Evolutionary conservation across 2,113 vertebrate genomes (phyloP).

Genomic region (Aphelocoma coerulescens): DNA sequence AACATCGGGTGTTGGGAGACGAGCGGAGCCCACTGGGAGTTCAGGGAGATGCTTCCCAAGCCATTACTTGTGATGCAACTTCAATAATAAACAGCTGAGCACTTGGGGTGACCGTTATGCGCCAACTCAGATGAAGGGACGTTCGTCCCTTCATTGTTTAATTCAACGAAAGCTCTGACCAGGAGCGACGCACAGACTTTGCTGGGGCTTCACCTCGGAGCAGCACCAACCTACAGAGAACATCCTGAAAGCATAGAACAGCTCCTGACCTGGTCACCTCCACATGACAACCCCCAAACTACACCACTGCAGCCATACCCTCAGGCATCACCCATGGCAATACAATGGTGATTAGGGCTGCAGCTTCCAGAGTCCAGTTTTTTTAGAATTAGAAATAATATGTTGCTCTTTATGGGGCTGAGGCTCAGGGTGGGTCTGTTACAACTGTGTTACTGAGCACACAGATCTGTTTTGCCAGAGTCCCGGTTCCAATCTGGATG

Average conservation of each 20-base stretch:
- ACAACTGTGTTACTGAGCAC: not conserved
- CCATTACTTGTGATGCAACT: fast-evolving
- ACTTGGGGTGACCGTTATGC: not conserved
- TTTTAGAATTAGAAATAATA: not conserved
- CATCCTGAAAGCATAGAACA: fast-evolving
- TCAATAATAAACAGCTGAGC: not conserved
- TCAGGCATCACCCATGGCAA: not conserved
- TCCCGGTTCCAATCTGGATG: not conserved
- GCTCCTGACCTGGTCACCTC: not conserved
- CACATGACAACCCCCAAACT: not conserved
- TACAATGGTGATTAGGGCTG: not conserved
- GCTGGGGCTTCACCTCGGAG: fast-evolving
- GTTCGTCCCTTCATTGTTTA: not conserved
- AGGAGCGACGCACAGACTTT: fast-evolving
- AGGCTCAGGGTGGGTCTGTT: not conserved
- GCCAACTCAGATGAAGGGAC: not conserved
- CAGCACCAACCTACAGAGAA: fast-evolving
- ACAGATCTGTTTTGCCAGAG: not conserved
- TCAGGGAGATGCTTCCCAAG: not conserved
- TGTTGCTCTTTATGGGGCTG: not conserved
- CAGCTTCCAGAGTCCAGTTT: not conserved
- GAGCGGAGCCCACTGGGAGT: not conserved
- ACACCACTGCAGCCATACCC: not conserved
- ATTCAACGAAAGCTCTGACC: not conserved
- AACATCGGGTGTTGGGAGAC: fast-evolving